A percentile compares a stretch with the other conserved stretches of the same genome.
Conservation (phyloP, 2,888 invertebrate genomes). For the Leptinotarsa peninsularis region DNA sequence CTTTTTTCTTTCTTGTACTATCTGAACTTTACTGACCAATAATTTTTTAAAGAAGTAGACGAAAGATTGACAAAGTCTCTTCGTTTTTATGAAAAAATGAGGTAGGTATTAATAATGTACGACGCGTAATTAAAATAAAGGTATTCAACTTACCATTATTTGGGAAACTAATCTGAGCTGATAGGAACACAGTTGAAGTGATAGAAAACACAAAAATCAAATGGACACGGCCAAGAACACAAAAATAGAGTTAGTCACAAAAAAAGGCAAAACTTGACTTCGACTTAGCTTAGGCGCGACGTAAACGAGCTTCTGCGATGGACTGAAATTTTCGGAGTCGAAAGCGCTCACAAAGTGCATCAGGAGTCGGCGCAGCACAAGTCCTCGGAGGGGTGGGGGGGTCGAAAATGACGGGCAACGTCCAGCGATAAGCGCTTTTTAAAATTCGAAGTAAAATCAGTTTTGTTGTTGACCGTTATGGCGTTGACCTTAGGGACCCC, state of each 20-base stretch:
- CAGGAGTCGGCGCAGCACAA: slow-evolving; percentile 39
- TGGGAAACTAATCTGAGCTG: neutral
- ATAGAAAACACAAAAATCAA: slow-evolving; percentile 17
- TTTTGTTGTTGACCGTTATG: slow-evolving; percentile 38
- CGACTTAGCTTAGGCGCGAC: slow-evolving; percentile 22
- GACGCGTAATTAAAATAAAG: neutral
- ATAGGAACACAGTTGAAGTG: neutral
- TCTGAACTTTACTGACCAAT: no score
- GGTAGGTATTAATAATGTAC: neutral
- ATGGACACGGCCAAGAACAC: slow-evolving; percentile 17
- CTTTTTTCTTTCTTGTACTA: no score
- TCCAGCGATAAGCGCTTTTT: slow-evolving; percentile 56
- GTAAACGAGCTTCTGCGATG: slow-evolving; percentile 30
- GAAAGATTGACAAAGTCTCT: no score
- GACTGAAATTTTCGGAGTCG: slow-evolving; percentile 44
- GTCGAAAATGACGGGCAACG: slow-evolving; percentile 55
- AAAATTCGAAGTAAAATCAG: slow-evolving; percentile 50
- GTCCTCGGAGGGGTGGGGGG: slow-evolving; percentile 42
- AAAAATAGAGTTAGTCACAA: slow-evolving; percentile 20
- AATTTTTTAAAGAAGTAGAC: no score
- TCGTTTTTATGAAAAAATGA: neutral
- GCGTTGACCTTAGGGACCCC: slow-evolving; percentile 43
- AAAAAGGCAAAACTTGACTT: slow-evolving; percentile 29
- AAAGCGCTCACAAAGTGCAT: slow-evolving; percentile 36
- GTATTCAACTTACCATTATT: neutral